Evolutionary conservation across 2,113 vertebrate species (phyloP).

Genomic region (Osmerus mordax): DNA sequence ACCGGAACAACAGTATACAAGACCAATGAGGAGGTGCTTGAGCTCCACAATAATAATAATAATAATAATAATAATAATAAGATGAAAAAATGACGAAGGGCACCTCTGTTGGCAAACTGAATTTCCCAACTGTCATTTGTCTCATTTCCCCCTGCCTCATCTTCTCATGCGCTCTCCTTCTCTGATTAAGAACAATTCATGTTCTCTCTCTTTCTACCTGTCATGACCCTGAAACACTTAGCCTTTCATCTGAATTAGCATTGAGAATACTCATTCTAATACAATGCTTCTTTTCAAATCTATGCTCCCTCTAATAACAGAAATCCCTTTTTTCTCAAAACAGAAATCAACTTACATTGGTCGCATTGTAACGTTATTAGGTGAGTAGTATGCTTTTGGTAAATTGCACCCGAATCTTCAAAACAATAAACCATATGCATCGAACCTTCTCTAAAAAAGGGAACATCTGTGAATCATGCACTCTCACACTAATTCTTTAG

Average conservation of each 20-base stretch:
- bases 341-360: slow-evolving; percentile 89
- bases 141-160: slow-evolving; percentile 27
- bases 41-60: too few relatives aligned
- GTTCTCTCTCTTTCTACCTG: slow-evolving; percentile 47
- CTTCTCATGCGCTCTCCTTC: slow-evolving; percentile 26
- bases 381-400: slow-evolving; percentile 67
- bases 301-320: slow-evolving; percentile 73
- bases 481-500: slow-evolving; percentile 91
- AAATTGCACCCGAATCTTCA: not conserved
- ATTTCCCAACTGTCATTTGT: slow-evolving; percentile 26
- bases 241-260: slow-evolving; percentile 71
- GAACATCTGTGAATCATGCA: slow-evolving; percentile 89
- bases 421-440: slow-evolving; percentile 11
- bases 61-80: too few relatives aligned
- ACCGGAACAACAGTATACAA: too few relatives aligned
- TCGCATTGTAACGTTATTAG: slow-evolving; percentile 87
- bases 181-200: slow-evolving; percentile 24
- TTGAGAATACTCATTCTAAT: slow-evolving; percentile 77
- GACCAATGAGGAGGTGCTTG: too few relatives aligned
- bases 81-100: not conserved
- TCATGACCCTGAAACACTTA: slow-evolving; percentile 56
- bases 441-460: slow-evolving; percentile 32
- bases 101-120: slow-evolving; percentile 2
- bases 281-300: slow-evolving; percentile 76
- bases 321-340: slow-evolving; percentile 73